Evolutionary conservation across 1,140 invertebrate species (phyloP), one percentile per base, ranked within the genome.

Genomic region (Arion vulgaris): DNA sequence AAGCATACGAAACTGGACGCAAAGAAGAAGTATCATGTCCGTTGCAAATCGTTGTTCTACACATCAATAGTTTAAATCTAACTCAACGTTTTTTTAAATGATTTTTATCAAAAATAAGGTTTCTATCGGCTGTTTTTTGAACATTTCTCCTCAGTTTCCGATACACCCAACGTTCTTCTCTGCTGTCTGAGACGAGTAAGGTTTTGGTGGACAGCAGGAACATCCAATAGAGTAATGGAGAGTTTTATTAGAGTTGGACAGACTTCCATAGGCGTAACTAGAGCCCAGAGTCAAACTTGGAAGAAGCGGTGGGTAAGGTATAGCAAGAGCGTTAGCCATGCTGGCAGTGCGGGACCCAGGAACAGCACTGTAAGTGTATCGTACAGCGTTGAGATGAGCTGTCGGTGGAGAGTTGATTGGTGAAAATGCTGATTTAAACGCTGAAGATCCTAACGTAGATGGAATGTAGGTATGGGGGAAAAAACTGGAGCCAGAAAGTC

Each of bases 361-460:
- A 15, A 69, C 66, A n/a, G 78, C 81, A 7, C 84, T 84, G 68
- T 84, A 86, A 15, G 86, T 79, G 83, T 88, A 89, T 7, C 87
- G 66, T 36, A 87, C 80, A 19, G 87, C 85, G 71, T 83, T 86
- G 45, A 87, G 72, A 41, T 83, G 86, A 0, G 85, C 85, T 23
- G 83, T 80, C 0, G 84, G 83, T 62, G 88, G 82, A 32, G 76
- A 62, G 51, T 73, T 85, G 71, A 88, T 89, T 0, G 90, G 90
- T 34, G 89, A 89, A 86, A 91, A 91, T 49, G 90, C 89, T n/a
- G 90, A 91, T 80, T 90, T 91, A 80, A 89, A 81, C 4, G 68
- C 0, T 0, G 85, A 53, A 51, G 82, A 73, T 9, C 71, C 74
- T 19, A 87, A 71, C 39, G 68, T 80, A 19, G 51, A 53, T 57